Percentiles rank a stretch among this genome's conserved stretches.
phyloP scores from a whole-genome alignment of 2,797 vertebrate genomes.

The Danio kyathit region DNA sequence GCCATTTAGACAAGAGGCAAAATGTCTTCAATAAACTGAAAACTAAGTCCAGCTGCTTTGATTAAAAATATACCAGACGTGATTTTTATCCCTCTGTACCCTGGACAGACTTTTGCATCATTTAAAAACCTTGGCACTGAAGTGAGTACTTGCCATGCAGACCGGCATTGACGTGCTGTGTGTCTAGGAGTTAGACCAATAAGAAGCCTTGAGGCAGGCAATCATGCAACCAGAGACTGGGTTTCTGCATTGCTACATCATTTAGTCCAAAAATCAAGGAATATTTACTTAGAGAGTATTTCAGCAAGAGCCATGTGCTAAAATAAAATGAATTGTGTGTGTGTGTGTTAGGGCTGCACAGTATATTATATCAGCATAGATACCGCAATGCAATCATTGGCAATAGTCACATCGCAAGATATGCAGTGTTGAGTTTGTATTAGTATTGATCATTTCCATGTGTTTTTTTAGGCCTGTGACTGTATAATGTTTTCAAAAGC shows the following conservation, averaged over 20 bases:
- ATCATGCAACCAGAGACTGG: constrained; percentile 25
- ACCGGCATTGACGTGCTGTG: constrained; percentile 43
- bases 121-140: constrained; percentile 47
- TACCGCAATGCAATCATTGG: too few species aligned
- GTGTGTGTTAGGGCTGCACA: too few species aligned
- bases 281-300: constrained; percentile 24
- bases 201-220: constrained; percentile 15
- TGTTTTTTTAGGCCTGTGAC: too few species aligned
- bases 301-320: background rate
- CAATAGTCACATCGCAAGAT: too few species aligned
- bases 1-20: background rate
- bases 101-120: constrained; percentile 51
- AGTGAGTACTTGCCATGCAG: constrained; percentile 38
- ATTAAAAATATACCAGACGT: constrained; percentile 1
- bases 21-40: background rate
- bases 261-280: constrained; percentile 2
- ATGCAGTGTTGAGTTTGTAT: too few species aligned
- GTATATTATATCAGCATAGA: too few species aligned
- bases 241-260: constrained; percentile 9
- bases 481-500: too few species aligned
- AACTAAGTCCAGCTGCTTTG: constrained; percentile 3
- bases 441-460: too few species aligned
- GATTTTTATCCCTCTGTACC: background rate
- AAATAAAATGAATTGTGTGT: background rate
- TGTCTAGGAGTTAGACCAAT: constrained; percentile 52